A percentile compares a stretch with the other conserved stretches of the same genome.
phyloP scores from a whole-genome alignment of 2,888 invertebrate species.

The Perizoma flavofasciatum region DNA sequence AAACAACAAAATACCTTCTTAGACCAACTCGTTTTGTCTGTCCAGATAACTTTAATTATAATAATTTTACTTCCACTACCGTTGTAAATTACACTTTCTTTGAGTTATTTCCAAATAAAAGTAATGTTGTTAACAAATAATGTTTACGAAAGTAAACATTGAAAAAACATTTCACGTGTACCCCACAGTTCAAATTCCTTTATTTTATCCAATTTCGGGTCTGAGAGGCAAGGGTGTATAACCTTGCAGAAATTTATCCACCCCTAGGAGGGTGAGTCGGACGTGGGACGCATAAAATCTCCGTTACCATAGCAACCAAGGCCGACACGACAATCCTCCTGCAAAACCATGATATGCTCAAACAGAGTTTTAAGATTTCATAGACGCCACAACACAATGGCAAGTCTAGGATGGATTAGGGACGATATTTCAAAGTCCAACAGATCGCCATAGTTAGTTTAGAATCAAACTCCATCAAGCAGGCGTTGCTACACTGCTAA shows the following conservation, averaged over 20 bases:
- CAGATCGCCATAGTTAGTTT: not conserved
- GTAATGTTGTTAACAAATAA: too few relatives aligned
- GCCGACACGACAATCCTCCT: constrained; percentile 75
- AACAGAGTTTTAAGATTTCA: constrained; percentile 49
- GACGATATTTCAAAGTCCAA: constrained; percentile 20
- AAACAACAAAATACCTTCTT: too few relatives aligned
- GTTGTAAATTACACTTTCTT: too few relatives aligned
- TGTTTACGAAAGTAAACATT: constrained; percentile 12
- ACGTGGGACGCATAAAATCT: constrained; percentile 72
- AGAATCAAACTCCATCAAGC: constrained; percentile 2
- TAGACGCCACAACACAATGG: constrained; percentile 24
- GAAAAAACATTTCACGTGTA: constrained; percentile 38
- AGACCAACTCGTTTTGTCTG: too few relatives aligned
- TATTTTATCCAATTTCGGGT: constrained; percentile 44
- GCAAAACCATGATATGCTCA: constrained; percentile 45
- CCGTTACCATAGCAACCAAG: constrained; percentile 72
- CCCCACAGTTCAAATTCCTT: constrained; percentile 39
- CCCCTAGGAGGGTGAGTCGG: constrained; percentile 45
- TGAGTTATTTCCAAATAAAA: too few relatives aligned
- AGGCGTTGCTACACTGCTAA: constrained; percentile 14
- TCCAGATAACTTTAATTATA: too few relatives aligned
- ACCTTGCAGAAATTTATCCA: constrained; percentile 57
- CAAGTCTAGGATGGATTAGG: constrained; percentile 22
- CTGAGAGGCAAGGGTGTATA: constrained; percentile 41
- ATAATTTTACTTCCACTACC: too few relatives aligned